Percentiles rank a stretch among this genome's conserved stretches.
These are phyloP conservation scores for Apostichopus parvimensis DNA, from an alignment of 35 echinoderm and acorn worm species.

Conservation along the genomic window DNA sequence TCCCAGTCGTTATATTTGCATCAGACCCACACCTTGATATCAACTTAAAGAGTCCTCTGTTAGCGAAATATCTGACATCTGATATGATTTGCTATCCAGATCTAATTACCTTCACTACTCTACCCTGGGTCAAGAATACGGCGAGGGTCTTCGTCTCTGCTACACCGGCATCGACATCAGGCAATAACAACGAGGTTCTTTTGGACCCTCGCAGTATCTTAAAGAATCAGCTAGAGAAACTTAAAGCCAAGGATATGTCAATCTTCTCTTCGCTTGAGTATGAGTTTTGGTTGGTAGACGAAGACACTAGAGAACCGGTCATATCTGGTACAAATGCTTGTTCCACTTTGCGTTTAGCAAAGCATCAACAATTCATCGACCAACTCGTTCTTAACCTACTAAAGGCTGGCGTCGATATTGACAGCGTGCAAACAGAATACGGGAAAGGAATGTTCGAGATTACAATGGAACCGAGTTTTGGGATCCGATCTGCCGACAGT, in stretches of 20 bases:
- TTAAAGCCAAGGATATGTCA: neutral
- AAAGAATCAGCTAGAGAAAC: neutral
- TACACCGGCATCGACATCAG: neutral
- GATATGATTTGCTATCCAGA: neutral
- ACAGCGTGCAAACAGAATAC: conserved; percentile 56
- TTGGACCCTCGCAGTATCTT: conserved; percentile 13
- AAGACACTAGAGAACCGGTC: neutral
- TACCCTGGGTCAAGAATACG: conserved; percentile 28
- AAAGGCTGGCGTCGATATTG: conserved; percentile 62
- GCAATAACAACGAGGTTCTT: neutral
- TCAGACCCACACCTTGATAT: neutral
- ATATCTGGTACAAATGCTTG: neutral
- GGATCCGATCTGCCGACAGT: conserved; percentile 66
- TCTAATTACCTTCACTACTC: neutral
- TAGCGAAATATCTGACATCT: neutral
- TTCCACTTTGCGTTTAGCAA: neutral
- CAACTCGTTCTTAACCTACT: neutral
- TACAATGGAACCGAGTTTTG: conserved; percentile 66
- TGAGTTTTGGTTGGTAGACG: conserved; percentile 37
- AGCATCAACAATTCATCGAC: conserved; percentile 11
- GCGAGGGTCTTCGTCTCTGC: conserved; percentile 14
- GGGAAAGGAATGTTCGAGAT: conserved; percentile 70
- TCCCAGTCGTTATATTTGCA: neutral
- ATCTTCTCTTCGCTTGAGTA: conserved; percentile 41
- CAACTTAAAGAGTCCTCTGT: neutral